Evolutionary conservation across 2,888 invertebrate species (phyloP), one percentile per base, ranked within the genome.

Genomic region (Acrobasis repandana): DNA sequence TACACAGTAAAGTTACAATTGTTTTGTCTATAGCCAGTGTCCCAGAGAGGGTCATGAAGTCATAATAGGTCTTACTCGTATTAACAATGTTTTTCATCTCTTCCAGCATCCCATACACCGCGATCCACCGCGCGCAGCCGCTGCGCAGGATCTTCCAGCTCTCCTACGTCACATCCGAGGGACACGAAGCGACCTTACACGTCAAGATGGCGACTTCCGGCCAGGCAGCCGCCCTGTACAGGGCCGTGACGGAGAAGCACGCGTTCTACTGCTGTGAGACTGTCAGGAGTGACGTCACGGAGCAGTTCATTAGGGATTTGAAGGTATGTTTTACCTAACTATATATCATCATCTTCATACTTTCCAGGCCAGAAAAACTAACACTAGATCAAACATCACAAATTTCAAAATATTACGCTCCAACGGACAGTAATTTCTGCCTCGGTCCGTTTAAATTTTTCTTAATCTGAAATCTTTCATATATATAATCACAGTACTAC

Each of bases 241-340:
- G 97, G 56, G 96, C 97, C 28, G 96, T 98, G 67, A 98, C 97
- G 0, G 98, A 98, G 86, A 97, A 97, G 72, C 97, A 97, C 83
- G 97, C 97, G 51, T 98, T 98, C 92, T 98, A 97, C 88, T 97
- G 97, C 83, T 97, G 97, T 88, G 97, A 98, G 84, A 97, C 97
- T 0, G 97, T 98, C 14, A 93, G 97, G 51, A 96, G 94, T 66
- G 97, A 96, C 63, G 97, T 98, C 58, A 97, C 97, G 0, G 95
- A 96, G 58, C 98, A 98, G 88, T 97, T 96, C 81, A 97, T 97
- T 60, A 93, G 97, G 66, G 97, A 97, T 88, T 93, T 98, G 67
- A 97, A 96, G 94, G 94, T 94, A 76, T 34, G 16, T 14, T 33
- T 47, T 28, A 14, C 14, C 2, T 3, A 43, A 14, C 43, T 43